phyloP scores from a whole-genome alignment of 2,888 invertebrate genomes.

The Strigamia transsilvanica region DNA sequence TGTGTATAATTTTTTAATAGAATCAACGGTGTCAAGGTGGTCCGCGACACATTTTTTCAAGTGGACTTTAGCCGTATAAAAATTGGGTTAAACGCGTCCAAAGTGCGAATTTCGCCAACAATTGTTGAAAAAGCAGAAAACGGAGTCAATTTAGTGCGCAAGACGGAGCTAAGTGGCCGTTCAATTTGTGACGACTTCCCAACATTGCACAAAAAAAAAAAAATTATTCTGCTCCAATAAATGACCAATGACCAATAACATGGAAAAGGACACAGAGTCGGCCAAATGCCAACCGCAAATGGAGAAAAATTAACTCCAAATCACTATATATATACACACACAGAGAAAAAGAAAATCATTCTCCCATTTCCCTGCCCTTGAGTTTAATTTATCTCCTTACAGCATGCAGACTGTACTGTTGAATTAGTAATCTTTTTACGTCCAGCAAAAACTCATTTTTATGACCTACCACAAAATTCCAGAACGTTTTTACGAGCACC shows the following conservation, averaged over 20 bases:
- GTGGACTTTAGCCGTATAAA: not conserved
- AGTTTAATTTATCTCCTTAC: not conserved
- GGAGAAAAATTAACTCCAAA: slow-evolving; percentile 8
- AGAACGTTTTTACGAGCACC: not conserved
- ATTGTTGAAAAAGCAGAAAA: not conserved
- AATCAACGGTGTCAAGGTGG: not conserved
- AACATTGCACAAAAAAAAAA: not conserved
- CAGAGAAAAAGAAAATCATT: too few relatives aligned
- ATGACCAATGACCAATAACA: slow-evolving; percentile 42
- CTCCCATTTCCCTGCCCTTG: not conserved
- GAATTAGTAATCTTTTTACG: not conserved
- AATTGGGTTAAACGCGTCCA: not conserved
- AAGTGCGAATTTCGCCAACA: slow-evolving; percentile 13
- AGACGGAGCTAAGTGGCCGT: slow-evolving; percentile 2
- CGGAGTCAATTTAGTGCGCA: not conserved
- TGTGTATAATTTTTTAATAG: not conserved
- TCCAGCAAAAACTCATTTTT: slow-evolving; percentile 4
- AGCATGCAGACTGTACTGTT: not conserved
- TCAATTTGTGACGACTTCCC: slow-evolving; percentile 38
- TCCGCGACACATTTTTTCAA: not conserved
- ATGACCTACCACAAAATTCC: slow-evolving; percentile 12
- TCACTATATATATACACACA: too few relatives aligned
- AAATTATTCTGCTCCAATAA: slow-evolving; percentile 48
- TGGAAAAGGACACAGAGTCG: not conserved
- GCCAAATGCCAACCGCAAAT: slow-evolving; percentile 41